Conservation (phyloP, 2,797 vertebrate species). For the Danio aesculapii region DNA sequence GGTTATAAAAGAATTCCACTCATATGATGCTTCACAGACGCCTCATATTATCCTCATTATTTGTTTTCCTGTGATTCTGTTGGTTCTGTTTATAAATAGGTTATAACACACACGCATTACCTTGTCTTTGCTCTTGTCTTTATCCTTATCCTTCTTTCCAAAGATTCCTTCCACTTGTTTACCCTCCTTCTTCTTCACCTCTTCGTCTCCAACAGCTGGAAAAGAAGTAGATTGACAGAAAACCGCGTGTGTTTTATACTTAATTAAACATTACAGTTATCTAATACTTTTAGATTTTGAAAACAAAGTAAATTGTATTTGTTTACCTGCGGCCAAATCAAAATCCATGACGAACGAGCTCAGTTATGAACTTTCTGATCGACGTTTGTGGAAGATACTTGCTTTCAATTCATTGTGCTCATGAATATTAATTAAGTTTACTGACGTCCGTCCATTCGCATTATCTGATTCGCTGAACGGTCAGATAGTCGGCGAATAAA, state of each 20-base stretch:
- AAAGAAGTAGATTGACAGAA: neutral
- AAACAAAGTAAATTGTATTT: neutral
- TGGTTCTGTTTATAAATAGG: neutral
- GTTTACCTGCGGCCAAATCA: conserved; percentile 40
- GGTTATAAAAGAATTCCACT: no score
- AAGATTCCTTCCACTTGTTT: conserved; percentile 51
- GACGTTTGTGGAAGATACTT: neutral
- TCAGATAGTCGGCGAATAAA: neutral
- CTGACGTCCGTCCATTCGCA: neutral
- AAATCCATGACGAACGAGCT: conserved; percentile 34
- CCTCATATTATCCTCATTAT: no score
- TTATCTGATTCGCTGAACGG: neutral
- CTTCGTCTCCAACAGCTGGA: conserved; percentile 42
- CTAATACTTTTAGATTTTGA: neutral
- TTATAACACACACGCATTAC: neutral
- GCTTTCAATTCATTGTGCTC: neutral
- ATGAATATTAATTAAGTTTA: neutral
- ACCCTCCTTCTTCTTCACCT: conserved; percentile 35
- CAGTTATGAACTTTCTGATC: neutral
- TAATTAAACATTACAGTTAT: neutral
- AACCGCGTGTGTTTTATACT: neutral
- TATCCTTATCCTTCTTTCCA: conserved; percentile 40
- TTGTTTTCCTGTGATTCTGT: no score
- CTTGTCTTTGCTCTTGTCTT: conserved; percentile 26
- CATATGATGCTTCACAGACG: no score